phyloP scores from a whole-genome alignment of 2,888 invertebrate genomes.

The Zhuqinia jingwanae region DNA sequence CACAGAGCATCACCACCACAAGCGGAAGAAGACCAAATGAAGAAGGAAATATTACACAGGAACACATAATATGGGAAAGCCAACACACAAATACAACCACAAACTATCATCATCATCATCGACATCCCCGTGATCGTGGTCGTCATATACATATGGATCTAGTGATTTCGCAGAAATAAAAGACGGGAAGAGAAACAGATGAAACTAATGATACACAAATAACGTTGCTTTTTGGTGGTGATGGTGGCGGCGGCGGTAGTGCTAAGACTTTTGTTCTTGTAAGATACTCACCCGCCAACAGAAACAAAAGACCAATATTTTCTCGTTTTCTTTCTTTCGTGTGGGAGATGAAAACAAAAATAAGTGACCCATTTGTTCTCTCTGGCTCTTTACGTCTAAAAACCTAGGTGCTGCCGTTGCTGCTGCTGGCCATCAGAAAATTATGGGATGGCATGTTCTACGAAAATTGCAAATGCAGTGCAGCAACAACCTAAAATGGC shows the following conservation, averaged over 20 bases:
- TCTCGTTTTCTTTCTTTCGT: neutral
- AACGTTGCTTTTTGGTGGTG: slow-evolving; percentile 1
- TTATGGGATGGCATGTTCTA: neutral
- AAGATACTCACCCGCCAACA: neutral
- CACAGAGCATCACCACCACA: too few species aligned
- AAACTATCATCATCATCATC: neutral
- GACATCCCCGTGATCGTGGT: too few species aligned
- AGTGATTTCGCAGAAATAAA: slow-evolving; percentile 10
- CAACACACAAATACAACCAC: neutral
- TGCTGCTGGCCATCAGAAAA: neutral
- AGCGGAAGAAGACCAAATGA: neutral
- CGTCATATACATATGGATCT: too few species aligned
- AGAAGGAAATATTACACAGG: neutral
- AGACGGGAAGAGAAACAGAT: slow-evolving; percentile 54
- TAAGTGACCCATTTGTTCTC: slow-evolving; percentile 30
- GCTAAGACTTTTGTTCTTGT: too few species aligned
- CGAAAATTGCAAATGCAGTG: slow-evolving; percentile 34
- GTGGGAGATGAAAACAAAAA: slow-evolving; percentile 7
- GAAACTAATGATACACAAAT: slow-evolving; percentile 69
- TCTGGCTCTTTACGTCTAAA: neutral
- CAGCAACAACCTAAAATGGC: slow-evolving; percentile 23
- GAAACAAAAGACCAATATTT: neutral
- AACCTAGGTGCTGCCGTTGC: too few species aligned
- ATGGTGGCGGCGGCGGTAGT: neutral
- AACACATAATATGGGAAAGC: neutral